Evolutionary conservation across 2,888 invertebrate species (phyloP).

Genomic region (Calliopum simillimum): DNA sequence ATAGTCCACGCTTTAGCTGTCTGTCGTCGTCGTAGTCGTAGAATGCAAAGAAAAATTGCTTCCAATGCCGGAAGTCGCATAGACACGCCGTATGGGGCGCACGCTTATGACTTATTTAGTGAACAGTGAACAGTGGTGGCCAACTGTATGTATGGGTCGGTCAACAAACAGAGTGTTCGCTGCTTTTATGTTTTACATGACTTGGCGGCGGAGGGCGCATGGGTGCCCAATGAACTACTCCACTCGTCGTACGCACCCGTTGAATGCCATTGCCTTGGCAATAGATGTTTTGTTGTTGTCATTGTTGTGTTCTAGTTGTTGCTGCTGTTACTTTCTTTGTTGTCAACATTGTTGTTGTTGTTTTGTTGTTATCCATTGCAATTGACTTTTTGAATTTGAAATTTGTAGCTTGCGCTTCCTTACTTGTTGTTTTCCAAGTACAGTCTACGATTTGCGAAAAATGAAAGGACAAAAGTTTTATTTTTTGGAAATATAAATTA

Average conservation of each 20-base stretch:
- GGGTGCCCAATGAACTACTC: background rate
- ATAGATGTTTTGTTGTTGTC: background rate
- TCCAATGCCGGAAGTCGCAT: constrained; percentile 25
- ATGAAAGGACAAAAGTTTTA: too few species aligned
- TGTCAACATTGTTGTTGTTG: background rate
- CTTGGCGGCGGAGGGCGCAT: background rate
- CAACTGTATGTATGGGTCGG: too few species aligned
- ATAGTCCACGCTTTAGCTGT: too few species aligned
- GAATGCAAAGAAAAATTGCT: too few species aligned
- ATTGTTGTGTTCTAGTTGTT: background rate
- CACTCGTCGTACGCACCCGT: too few species aligned
- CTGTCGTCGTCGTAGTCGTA: too few species aligned
- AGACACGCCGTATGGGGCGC: constrained; percentile 22
- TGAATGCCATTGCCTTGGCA: too few species aligned
- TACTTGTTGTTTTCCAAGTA: background rate
- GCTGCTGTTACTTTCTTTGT: background rate
- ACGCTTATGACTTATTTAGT: constrained; percentile 20
- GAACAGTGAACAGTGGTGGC: background rate
- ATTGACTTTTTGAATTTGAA: constrained; percentile 26
- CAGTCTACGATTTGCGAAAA: too few species aligned
- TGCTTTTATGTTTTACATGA: too few species aligned
- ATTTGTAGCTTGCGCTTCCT: constrained; percentile 4
- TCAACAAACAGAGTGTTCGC: too few species aligned
- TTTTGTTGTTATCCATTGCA: background rate
- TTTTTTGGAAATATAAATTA: too few species aligned